Evolutionary conservation across 2,888 invertebrate genomes (phyloP).

Genomic region (Linnaemya vulpina): DNA sequence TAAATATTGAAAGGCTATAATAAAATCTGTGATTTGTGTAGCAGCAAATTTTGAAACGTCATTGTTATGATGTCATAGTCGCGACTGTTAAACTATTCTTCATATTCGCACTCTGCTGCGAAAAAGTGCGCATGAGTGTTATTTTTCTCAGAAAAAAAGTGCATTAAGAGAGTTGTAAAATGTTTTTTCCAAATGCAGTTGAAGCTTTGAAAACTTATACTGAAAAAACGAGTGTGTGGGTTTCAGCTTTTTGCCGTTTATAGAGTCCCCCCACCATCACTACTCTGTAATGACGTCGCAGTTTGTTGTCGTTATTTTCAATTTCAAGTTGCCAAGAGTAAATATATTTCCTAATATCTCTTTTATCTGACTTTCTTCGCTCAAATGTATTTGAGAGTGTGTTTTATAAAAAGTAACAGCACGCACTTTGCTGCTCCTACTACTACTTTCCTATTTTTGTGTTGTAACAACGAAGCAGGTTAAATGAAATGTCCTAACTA

Average conservation of each 20-base stretch:
- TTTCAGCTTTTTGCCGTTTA: neutral
- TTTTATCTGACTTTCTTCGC: neutral
- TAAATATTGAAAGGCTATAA: too few relatives aligned
- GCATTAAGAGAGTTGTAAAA: conserved; percentile 3
- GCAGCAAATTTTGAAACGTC: conserved; percentile 19
- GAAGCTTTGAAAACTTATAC: neutral
- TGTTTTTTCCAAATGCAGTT: neutral
- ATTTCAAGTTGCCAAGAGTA: neutral
- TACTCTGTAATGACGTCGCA: conserved; percentile 40
- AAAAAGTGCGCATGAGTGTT: conserved; percentile 40
- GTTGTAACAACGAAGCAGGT: conserved; percentile 22
- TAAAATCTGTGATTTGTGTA: neutral
- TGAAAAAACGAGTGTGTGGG: neutral
- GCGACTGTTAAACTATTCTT: neutral
- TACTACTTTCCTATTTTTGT: neutral
- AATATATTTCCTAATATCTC: neutral
- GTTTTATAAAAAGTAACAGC: conserved; percentile 30
- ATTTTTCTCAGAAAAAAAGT: neutral
- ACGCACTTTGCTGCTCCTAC: conserved; percentile 7
- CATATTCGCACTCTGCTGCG: neutral
- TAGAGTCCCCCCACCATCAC: neutral
- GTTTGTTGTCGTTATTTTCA: conserved; percentile 4
- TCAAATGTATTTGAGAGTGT: neutral
- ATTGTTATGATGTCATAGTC: conserved; percentile 49
- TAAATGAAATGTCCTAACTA: conserved; percentile 29